Base-by-base conservation (phyloP, 2,888 invertebrate species). In the Plagodis pulveraria region DNA sequence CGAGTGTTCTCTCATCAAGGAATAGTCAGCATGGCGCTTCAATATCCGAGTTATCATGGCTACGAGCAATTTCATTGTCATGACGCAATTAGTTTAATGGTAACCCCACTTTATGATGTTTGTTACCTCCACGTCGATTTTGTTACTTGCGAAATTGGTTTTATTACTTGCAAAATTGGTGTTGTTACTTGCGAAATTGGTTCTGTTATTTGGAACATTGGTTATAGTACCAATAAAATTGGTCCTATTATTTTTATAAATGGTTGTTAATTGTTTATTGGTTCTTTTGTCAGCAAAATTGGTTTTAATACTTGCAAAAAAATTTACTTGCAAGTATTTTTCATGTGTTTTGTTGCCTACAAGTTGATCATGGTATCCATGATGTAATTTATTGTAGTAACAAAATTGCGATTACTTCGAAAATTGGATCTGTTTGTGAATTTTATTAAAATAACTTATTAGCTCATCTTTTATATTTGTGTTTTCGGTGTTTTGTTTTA, bases 51-150 rank as follows among this genome's bases (percentile, higher is more conserved):
- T 86, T 89, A 89, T 91, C 92, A 92, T 92, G 91, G 91, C 92
- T 90, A 82, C 51, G 60, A 86, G 92, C 91, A 91, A 91, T 89
- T 81, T 86, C 92, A 92, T 92, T 92, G 92, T 92, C 92, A 92
- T 92, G 92, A 91, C 81, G 92, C 92, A 91, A 91, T 83, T 79
- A 77, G 76, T 70, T 68, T 72, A 70, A 33, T 50, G 88, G 87
- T 83, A 79, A 72, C 87, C 88, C 87, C 88, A 88, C 86, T 79
- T 65, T 65, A 52, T 11, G 53, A 59, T 73, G 61, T 52, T 57
- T 35, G 36, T 53, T 45, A 49, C 50, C 8, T 60, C 63, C 48
- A n/a, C 8, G 35, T 45, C 50, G 11, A 44, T 49, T 44, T 11
- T 56, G 38, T 44, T 49, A 38, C 33, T 9, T 44, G 22, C 34